These are phyloP conservation scores for Clunio marinus DNA, from an alignment of 2,888 invertebrate species.

Conservation along the genomic window DNA sequence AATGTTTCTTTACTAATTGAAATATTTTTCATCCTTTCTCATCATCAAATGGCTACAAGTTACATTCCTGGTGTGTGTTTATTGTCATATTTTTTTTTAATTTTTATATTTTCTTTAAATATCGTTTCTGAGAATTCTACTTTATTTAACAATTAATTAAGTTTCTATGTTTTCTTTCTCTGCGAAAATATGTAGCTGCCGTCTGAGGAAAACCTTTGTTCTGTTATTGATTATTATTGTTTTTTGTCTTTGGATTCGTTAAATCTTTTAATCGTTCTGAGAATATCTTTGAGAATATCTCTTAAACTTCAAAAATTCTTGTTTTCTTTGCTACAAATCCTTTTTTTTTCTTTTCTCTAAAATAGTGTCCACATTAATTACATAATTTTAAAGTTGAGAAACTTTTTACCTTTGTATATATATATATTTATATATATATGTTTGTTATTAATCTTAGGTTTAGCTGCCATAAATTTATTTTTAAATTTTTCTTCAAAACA, in stretches of 20 bases:
- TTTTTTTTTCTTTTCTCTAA: neutral
- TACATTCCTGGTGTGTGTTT: conserved; percentile 18
- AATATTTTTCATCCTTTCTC: neutral
- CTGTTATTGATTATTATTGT: neutral
- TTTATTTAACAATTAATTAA: neutral
- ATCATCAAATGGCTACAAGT: neutral
- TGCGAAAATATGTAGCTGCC: conserved; percentile 25
- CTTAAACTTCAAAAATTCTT: no score
- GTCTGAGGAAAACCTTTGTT: conserved; percentile 10
- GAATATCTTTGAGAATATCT: no score
- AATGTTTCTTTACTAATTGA: conserved; percentile 13
- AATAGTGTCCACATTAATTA: neutral
- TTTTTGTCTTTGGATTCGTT: neutral
- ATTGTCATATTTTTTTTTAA: conserved; percentile 17
- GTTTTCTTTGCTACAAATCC: neutral
- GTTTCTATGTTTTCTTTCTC: no score
- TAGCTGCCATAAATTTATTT: conserved; percentile 24
- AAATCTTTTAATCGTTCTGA: neutral
- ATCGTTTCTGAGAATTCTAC: neutral
- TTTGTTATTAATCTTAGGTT: neutral
- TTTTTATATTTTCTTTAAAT: neutral
- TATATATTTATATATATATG: conserved; percentile 7
- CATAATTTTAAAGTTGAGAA: neutral
- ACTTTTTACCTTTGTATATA: neutral
- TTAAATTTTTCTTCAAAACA: neutral